These are phyloP conservation scores for Todus mexicanus DNA, from an alignment of 2,797 vertebrate species.

Conservation along the genomic window DNA sequence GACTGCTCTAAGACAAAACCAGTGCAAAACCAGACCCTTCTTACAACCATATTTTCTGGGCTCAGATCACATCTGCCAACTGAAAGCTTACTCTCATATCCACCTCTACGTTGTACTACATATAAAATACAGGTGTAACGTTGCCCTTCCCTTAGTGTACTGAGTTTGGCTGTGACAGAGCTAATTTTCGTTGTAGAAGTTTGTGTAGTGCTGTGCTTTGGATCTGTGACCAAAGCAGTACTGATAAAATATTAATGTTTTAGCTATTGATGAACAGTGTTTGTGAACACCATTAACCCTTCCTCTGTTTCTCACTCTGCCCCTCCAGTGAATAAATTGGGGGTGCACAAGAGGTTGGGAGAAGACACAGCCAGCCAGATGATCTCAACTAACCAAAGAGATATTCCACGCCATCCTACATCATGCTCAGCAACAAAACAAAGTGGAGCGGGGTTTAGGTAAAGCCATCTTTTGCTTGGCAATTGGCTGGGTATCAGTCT, in stretches of 20 bases:
- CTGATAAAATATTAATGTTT: neutral
- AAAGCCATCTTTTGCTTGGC: neutral
- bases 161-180: neutral
- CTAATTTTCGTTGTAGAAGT: neutral
- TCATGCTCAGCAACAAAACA: neutral
- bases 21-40: neutral
- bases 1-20: neutral
- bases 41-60: neutral
- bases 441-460: neutral
- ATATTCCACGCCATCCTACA: neutral
- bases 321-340: accelerated
- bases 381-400: neutral
- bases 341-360: neutral
- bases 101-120: neutral
- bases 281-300: neutral
- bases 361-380: neutral
- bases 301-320: neutral
- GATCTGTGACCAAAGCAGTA: neutral
- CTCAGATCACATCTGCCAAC: neutral
- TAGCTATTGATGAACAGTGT: neutral
- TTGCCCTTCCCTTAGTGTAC: neutral
- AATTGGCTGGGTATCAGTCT: neutral
- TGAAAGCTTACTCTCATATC: neutral
- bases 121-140: neutral
- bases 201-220: neutral